Evolutionary conservation across 2,888 invertebrate species (phyloP).

Genomic region (Nesidiocoris tenuis): DNA sequence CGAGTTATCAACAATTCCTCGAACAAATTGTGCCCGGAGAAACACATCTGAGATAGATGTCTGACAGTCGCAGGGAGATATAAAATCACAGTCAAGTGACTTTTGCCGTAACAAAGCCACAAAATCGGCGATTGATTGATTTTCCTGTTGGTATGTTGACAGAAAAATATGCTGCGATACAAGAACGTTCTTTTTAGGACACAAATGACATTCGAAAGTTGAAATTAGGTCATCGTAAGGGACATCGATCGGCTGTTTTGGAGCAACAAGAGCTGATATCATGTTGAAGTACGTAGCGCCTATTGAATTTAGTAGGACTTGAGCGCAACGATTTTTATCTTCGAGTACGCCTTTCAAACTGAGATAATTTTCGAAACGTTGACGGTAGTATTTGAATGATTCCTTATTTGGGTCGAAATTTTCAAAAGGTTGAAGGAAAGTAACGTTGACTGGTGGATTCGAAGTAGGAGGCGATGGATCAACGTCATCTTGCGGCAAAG

Average conservation of each 20-base stretch:
- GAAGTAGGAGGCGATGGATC: too few species aligned
- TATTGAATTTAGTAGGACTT: too few species aligned
- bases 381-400: neutral
- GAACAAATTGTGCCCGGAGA: conserved; percentile 26
- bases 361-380: conserved; percentile 12
- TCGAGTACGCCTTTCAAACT: conserved; percentile 2
- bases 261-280: too few species aligned
- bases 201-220: conserved; percentile 24
- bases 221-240: neutral
- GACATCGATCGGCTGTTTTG: too few species aligned
- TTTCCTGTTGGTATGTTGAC: conserved; percentile 4
- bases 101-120: neutral
- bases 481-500: too few species aligned
- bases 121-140: conserved; percentile 20
- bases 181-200: neutral
- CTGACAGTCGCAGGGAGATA: conserved; percentile 14
- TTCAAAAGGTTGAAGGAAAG: too few species aligned
- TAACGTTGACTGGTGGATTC: too few species aligned
- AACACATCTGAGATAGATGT: conserved; percentile 8
- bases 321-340: too few species aligned
- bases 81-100: conserved; percentile 8
- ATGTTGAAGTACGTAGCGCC: too few species aligned
- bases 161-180: conserved; percentile 20
- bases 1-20: neutral
- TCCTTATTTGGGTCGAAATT: conserved; percentile 13